These are phyloP conservation scores for Caenorhabditis becei DNA, from an alignment of 2,888 invertebrate species.

Conservation along the genomic window DNA sequence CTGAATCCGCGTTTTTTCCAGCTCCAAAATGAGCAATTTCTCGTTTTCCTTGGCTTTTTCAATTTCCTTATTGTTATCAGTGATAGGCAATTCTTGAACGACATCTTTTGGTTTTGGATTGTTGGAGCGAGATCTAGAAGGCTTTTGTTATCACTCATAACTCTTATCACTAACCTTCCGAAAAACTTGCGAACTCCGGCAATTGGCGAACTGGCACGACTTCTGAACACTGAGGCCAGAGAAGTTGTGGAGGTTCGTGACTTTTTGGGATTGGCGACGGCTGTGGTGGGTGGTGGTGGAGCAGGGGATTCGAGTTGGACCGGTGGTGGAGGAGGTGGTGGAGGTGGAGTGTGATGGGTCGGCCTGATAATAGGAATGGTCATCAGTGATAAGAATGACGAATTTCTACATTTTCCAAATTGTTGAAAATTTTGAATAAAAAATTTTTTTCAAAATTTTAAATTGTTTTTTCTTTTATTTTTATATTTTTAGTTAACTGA, in stretches of 20 bases:
- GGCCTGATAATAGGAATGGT: not conserved
- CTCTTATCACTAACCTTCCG: constrained; percentile 12
- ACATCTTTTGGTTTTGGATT: constrained; percentile 36
- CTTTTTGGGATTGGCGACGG: constrained; percentile 31
- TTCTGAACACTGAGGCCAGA: constrained; percentile 50
- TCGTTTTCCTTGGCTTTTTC: constrained; percentile 4
- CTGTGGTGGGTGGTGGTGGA: not conserved
- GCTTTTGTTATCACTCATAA: not conserved
- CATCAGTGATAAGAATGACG: too few relatives aligned
- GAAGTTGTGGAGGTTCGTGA: constrained; percentile 47
- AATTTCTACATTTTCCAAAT: too few relatives aligned
- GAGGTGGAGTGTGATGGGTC: constrained; percentile 23
- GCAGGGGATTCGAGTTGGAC: not conserved
- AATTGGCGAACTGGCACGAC: constrained; percentile 55
- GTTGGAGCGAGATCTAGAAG: constrained; percentile 21
- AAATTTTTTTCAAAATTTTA: too few relatives aligned
- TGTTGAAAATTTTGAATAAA: too few relatives aligned
- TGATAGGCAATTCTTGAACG: not conserved
- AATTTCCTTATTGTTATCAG: not conserved
- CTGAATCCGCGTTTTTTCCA: constrained; percentile 8
- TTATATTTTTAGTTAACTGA: too few relatives aligned
- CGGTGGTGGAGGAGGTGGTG: constrained; percentile 14
- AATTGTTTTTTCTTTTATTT: too few relatives aligned
- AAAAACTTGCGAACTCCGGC: constrained; percentile 51
- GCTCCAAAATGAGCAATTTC: constrained; percentile 10